phyloP scores from a whole-genome alignment of 2,797 vertebrate species.

The Nannoperca australis region DNA sequence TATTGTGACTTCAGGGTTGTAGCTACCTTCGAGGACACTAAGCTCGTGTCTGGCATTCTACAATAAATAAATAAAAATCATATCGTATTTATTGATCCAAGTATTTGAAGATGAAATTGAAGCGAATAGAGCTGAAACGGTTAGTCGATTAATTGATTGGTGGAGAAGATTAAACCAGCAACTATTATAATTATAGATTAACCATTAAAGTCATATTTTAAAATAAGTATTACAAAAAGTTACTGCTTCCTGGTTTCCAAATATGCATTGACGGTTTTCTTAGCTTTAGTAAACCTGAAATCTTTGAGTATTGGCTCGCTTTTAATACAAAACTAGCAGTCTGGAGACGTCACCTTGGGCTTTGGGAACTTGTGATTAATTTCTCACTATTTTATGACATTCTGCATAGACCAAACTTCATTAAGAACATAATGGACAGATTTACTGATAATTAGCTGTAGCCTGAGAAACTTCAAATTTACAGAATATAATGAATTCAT shows the following conservation, averaged over 20 bases:
- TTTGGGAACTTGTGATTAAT: neutral
- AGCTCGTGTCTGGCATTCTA: neutral
- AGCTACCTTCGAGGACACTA: too few relatives aligned
- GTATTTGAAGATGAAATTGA: neutral
- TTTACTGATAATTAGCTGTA: neutral
- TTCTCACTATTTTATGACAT: neutral
- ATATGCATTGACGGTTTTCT: neutral
- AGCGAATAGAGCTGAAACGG: neutral
- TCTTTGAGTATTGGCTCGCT: too few relatives aligned
- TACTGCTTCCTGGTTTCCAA: neutral
- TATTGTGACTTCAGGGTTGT: neutral
- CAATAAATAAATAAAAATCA: too few relatives aligned
- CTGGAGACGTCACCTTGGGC: neutral
- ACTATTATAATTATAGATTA: neutral
- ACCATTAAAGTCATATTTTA: neutral
- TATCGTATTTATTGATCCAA: neutral
- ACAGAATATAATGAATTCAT: neutral
- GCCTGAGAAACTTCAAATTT: neutral
- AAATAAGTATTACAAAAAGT: too few relatives aligned
- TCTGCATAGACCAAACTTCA: neutral
- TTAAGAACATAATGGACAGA: neutral
- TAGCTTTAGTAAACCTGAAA: neutral
- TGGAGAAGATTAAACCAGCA: neutral
- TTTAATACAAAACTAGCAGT: neutral
- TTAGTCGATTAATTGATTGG: too few relatives aligned